Evolutionary conservation across 2,113 vertebrate species (phyloP).

Genomic region (Sarotherodon lohbergeri): DNA sequence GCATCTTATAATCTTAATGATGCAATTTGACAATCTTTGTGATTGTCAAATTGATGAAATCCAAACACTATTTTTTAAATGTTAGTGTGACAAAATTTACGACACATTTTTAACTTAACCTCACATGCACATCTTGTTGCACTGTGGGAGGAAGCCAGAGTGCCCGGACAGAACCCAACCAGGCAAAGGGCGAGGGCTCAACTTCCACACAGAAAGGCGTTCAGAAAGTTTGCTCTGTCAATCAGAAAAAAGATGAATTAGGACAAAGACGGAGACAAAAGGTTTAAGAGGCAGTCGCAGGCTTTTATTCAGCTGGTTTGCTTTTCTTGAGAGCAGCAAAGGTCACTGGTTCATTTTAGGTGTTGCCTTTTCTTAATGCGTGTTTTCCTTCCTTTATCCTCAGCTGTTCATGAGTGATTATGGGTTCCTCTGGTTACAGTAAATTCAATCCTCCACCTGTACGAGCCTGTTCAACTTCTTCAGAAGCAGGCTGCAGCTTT

Average conservation of each 20-base stretch:
- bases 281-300: neutral
- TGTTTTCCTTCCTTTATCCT: neutral
- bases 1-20: neutral
- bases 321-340: neutral
- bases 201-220: neutral
- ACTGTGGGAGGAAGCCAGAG: neutral
- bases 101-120: neutral
- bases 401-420: neutral
- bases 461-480: neutral
- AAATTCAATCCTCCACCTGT: neutral
- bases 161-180: neutral
- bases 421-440: neutral
- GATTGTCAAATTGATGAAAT: neutral
- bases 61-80: neutral
- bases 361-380: neutral
- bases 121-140: neutral
- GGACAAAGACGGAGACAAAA: neutral
- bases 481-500: neutral
- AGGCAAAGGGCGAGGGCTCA: neutral
- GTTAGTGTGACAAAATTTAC: neutral
- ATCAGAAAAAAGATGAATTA: neutral
- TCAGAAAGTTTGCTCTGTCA: neutral
- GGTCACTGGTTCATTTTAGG: neutral
- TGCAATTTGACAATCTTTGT: neutral
- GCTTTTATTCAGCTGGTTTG: neutral